Conservation (phyloP, 2,113 vertebrate species). For the Oenanthe oenanthe region DNA sequence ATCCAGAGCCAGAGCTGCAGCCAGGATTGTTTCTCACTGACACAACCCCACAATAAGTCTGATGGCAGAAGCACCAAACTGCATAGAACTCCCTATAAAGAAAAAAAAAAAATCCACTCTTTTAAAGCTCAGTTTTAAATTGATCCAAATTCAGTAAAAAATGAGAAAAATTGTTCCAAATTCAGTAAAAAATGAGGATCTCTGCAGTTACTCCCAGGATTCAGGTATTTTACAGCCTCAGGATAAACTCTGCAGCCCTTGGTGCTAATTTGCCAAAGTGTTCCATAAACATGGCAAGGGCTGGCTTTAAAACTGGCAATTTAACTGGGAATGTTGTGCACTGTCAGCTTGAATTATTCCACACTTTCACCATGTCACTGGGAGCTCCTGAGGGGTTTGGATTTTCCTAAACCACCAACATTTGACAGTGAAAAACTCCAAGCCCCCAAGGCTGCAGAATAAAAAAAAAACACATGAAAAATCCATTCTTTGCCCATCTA, state of each 20-base stretch:
- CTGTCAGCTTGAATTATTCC: neutral
- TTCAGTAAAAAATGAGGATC: neutral
- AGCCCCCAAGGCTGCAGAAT: neutral
- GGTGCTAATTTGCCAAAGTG: neutral
- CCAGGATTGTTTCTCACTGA: neutral
- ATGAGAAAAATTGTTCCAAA: neutral
- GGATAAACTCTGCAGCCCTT: neutral
- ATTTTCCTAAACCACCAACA: neutral
- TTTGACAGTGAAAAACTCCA: neutral
- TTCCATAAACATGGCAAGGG: neutral
- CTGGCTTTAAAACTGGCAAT: neutral
- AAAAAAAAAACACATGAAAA: neutral
- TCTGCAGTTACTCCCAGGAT: neutral
- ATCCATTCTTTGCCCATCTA: neutral
- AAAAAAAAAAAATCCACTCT: fast-evolving
- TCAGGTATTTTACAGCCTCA: neutral
- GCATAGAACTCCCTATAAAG: neutral
- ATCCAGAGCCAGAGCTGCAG: neutral
- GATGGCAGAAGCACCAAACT: neutral
- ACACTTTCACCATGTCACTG: neutral
- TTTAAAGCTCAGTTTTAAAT: neutral
- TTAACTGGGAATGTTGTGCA: neutral
- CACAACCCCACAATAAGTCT: fast-evolving
- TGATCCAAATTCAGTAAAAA: neutral
- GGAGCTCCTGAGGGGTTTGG: neutral